Percentiles rank a stretch among this genome's conserved stretches.
Evolutionary conservation across 2,113 vertebrate genomes (phyloP).

Genomic region (Phrynosoma blainvillii): DNA sequence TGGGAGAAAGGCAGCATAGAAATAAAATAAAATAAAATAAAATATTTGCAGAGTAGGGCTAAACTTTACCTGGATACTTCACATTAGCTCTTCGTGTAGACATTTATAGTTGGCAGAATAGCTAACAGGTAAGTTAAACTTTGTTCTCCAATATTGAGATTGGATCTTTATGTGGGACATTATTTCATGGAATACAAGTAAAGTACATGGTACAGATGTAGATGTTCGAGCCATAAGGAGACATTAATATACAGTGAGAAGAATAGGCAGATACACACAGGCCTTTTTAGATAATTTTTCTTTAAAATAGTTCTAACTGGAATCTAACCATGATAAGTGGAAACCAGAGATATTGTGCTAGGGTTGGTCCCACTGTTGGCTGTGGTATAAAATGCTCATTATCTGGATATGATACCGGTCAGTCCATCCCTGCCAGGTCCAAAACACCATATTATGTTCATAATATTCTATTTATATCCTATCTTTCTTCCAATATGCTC

Average conservation of each 20-base stretch:
- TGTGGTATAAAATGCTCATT: neutral
- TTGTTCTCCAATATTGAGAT: too few species aligned
- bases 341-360: neutral
- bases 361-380: neutral
- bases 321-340: neutral
- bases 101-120: neutral
- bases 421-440: neutral
- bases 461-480: too few species aligned
- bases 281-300: neutral
- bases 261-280: too few species aligned
- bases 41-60: neutral
- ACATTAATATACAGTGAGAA: neutral
- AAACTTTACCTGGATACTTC: neutral
- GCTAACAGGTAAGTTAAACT: neutral
- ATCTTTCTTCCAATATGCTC: too few species aligned
- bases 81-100: neutral
- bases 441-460: neutral
- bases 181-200: neutral
- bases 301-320: neutral
- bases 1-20: too few species aligned
- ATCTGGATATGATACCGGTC: neutral
- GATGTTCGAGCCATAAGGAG: neutral
- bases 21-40: too few species aligned
- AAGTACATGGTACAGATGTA: neutral
- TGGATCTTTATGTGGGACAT: neutral